These are phyloP conservation scores for Phaenicophaeus curvirostris DNA, from an alignment of 2,797 vertebrate genomes.

Conservation along the genomic window DNA sequence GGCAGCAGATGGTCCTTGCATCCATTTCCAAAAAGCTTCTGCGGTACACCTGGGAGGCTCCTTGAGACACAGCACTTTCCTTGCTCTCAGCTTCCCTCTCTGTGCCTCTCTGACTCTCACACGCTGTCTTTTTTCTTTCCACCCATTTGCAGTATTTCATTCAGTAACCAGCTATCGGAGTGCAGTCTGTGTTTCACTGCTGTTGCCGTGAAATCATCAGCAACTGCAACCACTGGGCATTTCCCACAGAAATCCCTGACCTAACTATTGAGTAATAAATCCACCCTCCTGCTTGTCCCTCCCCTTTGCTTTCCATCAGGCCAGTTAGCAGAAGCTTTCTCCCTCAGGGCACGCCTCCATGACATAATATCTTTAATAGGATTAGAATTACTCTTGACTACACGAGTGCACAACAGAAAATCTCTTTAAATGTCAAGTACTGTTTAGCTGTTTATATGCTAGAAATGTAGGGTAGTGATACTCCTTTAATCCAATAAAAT, in stretches of 20 bases:
- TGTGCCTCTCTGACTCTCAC: constrained; percentile 55
- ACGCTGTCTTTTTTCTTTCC: constrained; percentile 5
- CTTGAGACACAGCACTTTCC: constrained; percentile 43
- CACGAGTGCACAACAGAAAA: constrained; percentile 79
- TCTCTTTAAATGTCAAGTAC: constrained; percentile 77
- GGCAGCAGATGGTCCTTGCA: constrained; percentile 61
- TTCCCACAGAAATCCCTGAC: constrained; percentile 82
- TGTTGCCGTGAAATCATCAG: constrained; percentile 83
- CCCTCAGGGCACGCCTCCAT: constrained; percentile 75
- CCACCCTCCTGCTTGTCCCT: constrained; percentile 65
- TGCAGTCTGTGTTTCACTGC: constrained; percentile 71
- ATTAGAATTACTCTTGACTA: constrained; percentile 85
- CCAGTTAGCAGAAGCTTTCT: constrained; percentile 81
- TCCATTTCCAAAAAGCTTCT: constrained; percentile 61
- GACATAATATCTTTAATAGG: constrained; percentile 86
- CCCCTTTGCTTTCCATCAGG: constrained; percentile 74
- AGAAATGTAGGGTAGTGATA: background rate
- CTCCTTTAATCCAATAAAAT: background rate
- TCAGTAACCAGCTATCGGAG: constrained; percentile 71
- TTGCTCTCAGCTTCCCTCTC: constrained; percentile 51
- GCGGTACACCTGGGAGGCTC: constrained; percentile 65
- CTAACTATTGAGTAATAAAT: constrained; percentile 77
- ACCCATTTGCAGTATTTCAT: constrained; percentile 65
- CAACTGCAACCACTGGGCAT: constrained; percentile 88
- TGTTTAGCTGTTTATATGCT: constrained; percentile 41